phyloP scores from a whole-genome alignment of 2,888 invertebrate genomes.

The Troides helena region DNA sequence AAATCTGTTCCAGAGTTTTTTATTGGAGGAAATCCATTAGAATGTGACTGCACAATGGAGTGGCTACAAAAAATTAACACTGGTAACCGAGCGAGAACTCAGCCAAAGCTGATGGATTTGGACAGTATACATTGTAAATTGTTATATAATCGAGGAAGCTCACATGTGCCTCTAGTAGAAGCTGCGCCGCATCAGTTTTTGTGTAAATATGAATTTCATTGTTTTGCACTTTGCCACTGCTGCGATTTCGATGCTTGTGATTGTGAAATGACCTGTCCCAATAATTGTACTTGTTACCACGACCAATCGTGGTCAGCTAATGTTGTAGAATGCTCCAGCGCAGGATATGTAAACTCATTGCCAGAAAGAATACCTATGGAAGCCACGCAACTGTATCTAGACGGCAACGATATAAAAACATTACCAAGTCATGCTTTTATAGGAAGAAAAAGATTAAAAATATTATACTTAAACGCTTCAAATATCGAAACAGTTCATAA shows the following conservation, averaged over 20 bases:
- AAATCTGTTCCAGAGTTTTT: constrained; percentile 89
- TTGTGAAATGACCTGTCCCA: constrained; percentile 95
- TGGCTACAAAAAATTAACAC: constrained; percentile 92
- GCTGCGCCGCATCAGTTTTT: constrained; percentile 90
- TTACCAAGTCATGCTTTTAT: constrained; percentile 92
- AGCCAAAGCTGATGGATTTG: constrained; percentile 90
- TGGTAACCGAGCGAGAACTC: constrained; percentile 86
- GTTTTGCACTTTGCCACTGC: constrained; percentile 92
- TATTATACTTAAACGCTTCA: constrained; percentile 88
- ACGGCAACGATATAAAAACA: constrained; percentile 89
- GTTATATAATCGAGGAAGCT: constrained; percentile 87
- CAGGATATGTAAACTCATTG: constrained; percentile 84
- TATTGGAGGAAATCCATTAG: constrained; percentile 91
- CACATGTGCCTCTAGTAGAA: constrained; percentile 87
- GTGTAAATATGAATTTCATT: constrained; percentile 91
- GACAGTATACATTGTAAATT: constrained; percentile 91
- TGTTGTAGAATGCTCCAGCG: constrained; percentile 89
- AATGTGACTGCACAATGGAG: constrained; percentile 95
- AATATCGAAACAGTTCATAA: constrained; percentile 89
- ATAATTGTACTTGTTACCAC: constrained; percentile 93
- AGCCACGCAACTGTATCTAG: constrained; percentile 92
- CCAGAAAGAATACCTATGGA: constrained; percentile 94
- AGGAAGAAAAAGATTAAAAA: constrained; percentile 88
- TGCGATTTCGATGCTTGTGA: constrained; percentile 96
- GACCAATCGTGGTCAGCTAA: constrained; percentile 93